Conservation (phyloP, 2,797 vertebrate genomes). For the Lutra lutra region DNA sequence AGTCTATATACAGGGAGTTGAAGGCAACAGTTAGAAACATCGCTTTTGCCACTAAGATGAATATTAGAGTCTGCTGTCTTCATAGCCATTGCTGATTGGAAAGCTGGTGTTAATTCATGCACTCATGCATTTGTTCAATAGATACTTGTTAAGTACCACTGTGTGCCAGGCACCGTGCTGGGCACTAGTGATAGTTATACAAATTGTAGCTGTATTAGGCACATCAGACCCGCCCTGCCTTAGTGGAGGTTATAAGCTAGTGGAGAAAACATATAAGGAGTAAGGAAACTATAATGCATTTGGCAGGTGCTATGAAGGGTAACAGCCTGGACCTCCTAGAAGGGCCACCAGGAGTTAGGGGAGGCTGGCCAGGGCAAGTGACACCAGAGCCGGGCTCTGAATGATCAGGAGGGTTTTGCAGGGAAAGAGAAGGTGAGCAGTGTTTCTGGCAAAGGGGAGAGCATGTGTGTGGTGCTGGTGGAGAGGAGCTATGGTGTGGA, state of each 20-base stretch:
- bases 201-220: not conserved
- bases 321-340: not conserved
- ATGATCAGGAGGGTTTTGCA: not conserved
- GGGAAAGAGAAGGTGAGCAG: not conserved
- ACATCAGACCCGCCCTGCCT: not conserved
- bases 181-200: not conserved
- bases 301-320: not conserved
- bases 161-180: not conserved
- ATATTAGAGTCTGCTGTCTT: not conserved
- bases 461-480: not conserved
- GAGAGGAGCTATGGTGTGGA: not conserved
- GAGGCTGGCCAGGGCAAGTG: not conserved
- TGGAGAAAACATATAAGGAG: not conserved
- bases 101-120: not conserved
- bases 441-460: not conserved
- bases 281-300: not conserved
- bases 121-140: not conserved
- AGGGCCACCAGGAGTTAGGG: not conserved
- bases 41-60: not conserved
- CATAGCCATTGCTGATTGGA: not conserved
- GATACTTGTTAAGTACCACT: not conserved
- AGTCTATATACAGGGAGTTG: not conserved
- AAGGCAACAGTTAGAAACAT: not conserved
- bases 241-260: not conserved
- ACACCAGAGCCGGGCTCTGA: not conserved